phyloP scores from a whole-genome alignment of 2,113 vertebrate species.

The Pseudorectes ferrugineus region DNA sequence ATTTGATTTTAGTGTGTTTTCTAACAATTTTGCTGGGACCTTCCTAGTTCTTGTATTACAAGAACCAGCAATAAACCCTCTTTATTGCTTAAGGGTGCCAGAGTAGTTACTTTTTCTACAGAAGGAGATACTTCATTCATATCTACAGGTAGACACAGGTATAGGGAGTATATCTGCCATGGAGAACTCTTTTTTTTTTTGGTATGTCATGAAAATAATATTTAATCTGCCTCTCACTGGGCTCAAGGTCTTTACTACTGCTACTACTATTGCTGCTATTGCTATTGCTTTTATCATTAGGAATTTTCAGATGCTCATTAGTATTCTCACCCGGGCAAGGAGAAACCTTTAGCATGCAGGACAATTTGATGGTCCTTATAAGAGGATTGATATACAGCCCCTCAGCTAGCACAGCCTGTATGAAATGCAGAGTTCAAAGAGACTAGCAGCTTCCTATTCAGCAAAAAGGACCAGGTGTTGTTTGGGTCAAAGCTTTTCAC shows the following conservation, averaged over 20 bases:
- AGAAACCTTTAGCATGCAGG: neutral
- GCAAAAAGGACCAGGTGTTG: rapidly evolving
- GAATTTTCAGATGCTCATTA: neutral
- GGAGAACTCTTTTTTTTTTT: neutral
- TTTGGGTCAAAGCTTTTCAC: neutral
- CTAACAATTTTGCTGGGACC: neutral
- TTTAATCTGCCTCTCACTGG: neutral
- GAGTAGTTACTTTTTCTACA: neutral
- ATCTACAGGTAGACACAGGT: neutral
- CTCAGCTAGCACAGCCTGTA: neutral
- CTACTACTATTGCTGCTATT: neutral
- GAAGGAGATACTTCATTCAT: neutral
- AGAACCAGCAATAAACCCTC: neutral
- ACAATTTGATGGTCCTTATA: neutral
- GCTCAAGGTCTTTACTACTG: neutral
- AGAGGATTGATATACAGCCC: neutral
- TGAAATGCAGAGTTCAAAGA: neutral
- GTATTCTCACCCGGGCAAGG: neutral
- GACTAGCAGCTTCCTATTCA: neutral
- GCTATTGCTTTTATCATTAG: neutral
- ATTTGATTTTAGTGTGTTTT: neutral
- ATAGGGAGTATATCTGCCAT: neutral
- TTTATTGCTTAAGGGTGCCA: neutral
- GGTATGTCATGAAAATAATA: neutral
- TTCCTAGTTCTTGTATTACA: neutral